Evolutionary conservation across 1,140 invertebrate genomes (phyloP), one percentile per base, ranked within the genome.

Genomic region (Brachionus rubens): DNA sequence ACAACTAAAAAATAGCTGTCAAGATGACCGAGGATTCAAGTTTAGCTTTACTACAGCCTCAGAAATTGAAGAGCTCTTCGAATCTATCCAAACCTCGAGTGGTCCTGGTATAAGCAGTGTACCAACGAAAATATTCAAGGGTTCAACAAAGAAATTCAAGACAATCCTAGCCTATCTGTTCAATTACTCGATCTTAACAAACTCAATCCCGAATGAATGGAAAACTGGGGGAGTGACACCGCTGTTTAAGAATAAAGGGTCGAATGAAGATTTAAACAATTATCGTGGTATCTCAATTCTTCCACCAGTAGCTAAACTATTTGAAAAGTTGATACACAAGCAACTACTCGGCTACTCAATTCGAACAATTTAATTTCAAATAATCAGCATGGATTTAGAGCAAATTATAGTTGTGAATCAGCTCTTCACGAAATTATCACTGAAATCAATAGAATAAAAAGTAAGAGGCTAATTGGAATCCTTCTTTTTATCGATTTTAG

Each of bases 261-360:
- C 10, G n/a, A 65, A 59, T 47, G 21, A 62, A 19, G 67, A 78
- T 16, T 77, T 77, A 30, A 54, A 41, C 10, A 79, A 78, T 33
- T 76, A 79, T 43, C 16, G 76, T 47, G 75, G 78, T 9, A 78
- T 78, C 12, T 76, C 78, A 28, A 36, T 77, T 12, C 59, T 78
- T 19, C 72, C 72, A 12, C 36, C 70, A 43, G 36, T 59, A 14
- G 76, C 56, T 6, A 75, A 77, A 46, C 24, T 77, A 9, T 46
- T 78, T 12, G n/a, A 24, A 14, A 26, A 36, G n/a, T 33, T 77
- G 6, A 16, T 78, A 21, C 50, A 59, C 1, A 68, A 68, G 12
- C 41, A 48, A 46, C 16, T 78, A 12, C 26, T 56, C 5, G 19
- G 10, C 19, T 56, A 56, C 14, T 56, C 10, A 56, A 56, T 30